These are phyloP conservation scores for Jacana jacana DNA, from an alignment of 2,113 vertebrate genomes.

Conservation along the genomic window DNA sequence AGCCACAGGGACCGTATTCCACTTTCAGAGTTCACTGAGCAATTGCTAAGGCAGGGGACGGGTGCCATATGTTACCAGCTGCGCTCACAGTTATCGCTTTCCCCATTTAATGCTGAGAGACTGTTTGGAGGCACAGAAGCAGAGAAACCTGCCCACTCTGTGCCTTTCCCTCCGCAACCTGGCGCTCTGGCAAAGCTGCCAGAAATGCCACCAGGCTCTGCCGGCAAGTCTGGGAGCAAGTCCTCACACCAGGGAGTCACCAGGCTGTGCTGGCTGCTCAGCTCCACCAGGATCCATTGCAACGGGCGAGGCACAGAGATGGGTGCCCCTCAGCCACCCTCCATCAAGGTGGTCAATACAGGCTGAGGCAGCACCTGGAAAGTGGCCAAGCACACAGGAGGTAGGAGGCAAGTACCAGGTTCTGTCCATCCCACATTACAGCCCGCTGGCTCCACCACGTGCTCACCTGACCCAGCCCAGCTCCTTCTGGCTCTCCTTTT, in stretches of 20 bases:
- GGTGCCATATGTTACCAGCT: slow-evolving; percentile 69
- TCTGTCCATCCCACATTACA: not conserved
- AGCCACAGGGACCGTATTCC: slow-evolving; percentile 31
- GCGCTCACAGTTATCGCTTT: not conserved
- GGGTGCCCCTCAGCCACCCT: not conserved
- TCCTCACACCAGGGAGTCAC: not conserved
- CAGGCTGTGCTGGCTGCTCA: not conserved
- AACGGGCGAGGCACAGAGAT: accelerated
- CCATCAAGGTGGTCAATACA: accelerated
- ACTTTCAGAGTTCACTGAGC: slow-evolving; percentile 68
- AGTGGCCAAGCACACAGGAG: accelerated
- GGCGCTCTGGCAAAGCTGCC: not conserved
- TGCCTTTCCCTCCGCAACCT: not conserved
- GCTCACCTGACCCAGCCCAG: not conserved
- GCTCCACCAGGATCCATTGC: accelerated
- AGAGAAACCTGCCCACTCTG: not conserved
- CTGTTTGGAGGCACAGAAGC: not conserved
- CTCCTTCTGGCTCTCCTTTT: not conserved
- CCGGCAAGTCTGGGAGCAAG: accelerated
- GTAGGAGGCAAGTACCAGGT: not conserved
- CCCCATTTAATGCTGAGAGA: not conserved
- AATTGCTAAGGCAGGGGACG: slow-evolving; percentile 63
- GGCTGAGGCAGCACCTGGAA: not conserved
- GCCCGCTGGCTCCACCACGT: not conserved
- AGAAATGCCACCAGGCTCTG: slow-evolving; percentile 12